A percentile compares a stretch with the other conserved stretches of the same genome.
phyloP scores from a whole-genome alignment of 2,113 vertebrate genomes.

The Sander vitreus region DNA sequence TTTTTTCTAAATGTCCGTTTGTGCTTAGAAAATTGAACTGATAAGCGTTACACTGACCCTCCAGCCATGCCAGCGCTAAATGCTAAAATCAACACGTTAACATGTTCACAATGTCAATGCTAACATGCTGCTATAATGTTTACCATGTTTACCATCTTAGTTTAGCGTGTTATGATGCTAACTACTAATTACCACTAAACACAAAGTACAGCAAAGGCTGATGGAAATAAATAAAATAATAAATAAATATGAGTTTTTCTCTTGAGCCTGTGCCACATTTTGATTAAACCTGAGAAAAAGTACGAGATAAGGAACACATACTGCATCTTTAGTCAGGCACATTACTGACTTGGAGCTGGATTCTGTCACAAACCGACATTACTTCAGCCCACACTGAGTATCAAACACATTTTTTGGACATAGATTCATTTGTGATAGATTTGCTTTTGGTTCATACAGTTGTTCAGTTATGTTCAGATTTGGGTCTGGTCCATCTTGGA shows the following conservation, averaged over 20 bases:
- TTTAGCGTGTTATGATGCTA: no score
- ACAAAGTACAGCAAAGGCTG: no score
- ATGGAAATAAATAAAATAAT: no score
- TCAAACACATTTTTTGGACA: background rate
- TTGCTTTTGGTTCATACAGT: background rate
- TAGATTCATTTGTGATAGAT: background rate
- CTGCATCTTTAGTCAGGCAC: background rate
- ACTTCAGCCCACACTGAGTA: background rate
- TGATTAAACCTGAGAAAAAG: background rate
- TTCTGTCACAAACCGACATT: background rate
- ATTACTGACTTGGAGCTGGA: background rate
- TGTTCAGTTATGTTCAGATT: conserved; percentile 2
- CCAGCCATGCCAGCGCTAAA: no score
- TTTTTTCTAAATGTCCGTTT: no score
- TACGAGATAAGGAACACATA: conserved; percentile 7
- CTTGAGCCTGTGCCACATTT: background rate
- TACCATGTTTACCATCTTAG: no score
- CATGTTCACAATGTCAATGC: no score
- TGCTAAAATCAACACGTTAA: no score
- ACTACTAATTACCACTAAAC: no score
- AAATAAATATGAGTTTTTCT: background rate
- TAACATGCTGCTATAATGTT: no score
- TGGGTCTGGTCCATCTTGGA: background rate
- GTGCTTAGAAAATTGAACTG: no score
- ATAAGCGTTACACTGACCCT: no score